phyloP scores from a whole-genome alignment of 2,113 vertebrate species.

The Heloderma charlesbogerti region DNA sequence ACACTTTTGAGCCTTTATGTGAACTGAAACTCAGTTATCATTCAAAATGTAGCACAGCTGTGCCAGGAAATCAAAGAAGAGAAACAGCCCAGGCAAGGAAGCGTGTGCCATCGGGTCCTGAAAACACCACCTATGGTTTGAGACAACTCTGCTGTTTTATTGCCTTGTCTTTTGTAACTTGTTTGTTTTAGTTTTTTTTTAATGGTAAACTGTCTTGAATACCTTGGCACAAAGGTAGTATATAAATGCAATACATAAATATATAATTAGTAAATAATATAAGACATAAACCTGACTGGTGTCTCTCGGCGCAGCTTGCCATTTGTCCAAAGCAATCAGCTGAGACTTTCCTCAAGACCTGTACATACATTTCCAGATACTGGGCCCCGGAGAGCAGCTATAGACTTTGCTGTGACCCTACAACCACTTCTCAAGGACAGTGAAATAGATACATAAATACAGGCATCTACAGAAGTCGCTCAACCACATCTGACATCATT shows the following conservation, averaged over 20 bases:
- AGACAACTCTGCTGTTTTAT: not conserved
- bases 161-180: not conserved
- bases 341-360: not conserved
- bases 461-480: not conserved
- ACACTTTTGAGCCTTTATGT: too few species aligned
- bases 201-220: not conserved
- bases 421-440: not conserved
- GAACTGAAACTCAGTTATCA: too few species aligned
- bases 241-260: not conserved
- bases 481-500: constrained; percentile 10
- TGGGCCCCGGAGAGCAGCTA: not conserved
- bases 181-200: not conserved
- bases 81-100: not conserved
- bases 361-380: too few species aligned
- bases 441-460: too few species aligned
- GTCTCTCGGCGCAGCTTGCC: not conserved
- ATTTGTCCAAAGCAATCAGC: not conserved
- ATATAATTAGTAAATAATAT: not conserved
- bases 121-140: not conserved
- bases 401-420: not conserved
- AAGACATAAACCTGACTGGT: not conserved
- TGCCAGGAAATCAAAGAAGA: not conserved
- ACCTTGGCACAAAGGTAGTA: not conserved
- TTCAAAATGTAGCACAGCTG: not conserved
- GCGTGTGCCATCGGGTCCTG: not conserved